Evolutionary conservation across 2,888 invertebrate genomes (phyloP).

Genomic region (Ormia ochracea): DNA sequence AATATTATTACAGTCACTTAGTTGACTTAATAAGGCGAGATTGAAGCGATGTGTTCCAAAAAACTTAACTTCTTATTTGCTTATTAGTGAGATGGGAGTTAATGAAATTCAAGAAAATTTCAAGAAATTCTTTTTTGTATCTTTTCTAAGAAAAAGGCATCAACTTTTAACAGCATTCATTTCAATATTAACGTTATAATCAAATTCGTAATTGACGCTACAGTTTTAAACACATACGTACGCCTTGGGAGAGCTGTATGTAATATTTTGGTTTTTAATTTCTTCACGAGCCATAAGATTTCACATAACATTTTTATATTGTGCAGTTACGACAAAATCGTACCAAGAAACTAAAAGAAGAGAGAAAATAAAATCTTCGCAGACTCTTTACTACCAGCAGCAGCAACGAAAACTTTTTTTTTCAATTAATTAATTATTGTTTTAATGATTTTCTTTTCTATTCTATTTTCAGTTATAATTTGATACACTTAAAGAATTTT

Average conservation of each 20-base stretch:
- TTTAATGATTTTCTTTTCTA: slow-evolving; percentile 3
- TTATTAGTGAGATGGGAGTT: background rate
- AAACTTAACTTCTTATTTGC: slow-evolving; percentile 7
- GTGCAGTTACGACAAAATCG: slow-evolving; percentile 3
- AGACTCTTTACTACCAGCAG: background rate
- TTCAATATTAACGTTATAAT: slow-evolving; percentile 4
- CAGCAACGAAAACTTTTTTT: slow-evolving; percentile 15
- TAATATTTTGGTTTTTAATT: background rate
- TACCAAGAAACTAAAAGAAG: background rate
- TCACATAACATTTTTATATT: slow-evolving; percentile 3
- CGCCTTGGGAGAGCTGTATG: background rate
- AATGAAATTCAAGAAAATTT: slow-evolving; percentile 3
- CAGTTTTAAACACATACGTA: background rate
- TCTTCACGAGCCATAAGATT: slow-evolving; percentile 22
- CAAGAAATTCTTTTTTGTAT: background rate
- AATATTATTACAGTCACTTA: slow-evolving; percentile 36
- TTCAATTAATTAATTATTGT: slow-evolving; percentile 42
- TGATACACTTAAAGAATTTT: background rate
- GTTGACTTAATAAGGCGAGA: slow-evolving; percentile 36
- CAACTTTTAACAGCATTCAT: slow-evolving; percentile 18
- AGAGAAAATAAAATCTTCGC: background rate
- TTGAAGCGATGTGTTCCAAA: slow-evolving; percentile 1
- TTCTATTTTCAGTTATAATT: slow-evolving; percentile 4
- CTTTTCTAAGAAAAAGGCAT: slow-evolving; percentile 43
- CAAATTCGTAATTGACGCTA: background rate